Evolutionary conservation across 1,140 invertebrate genomes (phyloP).

Genomic region (Chrysomallon squamiferum): DNA sequence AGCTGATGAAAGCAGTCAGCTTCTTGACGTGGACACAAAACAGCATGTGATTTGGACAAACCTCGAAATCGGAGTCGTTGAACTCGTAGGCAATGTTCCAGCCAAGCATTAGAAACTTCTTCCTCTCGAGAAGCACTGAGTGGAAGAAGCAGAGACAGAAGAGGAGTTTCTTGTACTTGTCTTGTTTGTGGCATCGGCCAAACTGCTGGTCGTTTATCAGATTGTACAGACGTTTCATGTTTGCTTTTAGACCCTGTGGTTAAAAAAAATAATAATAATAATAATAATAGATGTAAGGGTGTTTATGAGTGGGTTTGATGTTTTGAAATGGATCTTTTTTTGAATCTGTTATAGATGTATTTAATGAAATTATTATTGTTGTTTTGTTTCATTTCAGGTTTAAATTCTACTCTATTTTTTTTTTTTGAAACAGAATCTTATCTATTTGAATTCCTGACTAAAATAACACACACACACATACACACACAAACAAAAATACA

Average conservation of each 20-base stretch:
- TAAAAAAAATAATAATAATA: no score
- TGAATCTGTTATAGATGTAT: no score
- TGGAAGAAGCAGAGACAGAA: slow-evolving; percentile 66
- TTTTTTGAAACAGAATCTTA: no score
- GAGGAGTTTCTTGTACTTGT: slow-evolving; percentile 64
- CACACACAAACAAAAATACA: not conserved
- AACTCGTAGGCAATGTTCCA: slow-evolving; percentile 73
- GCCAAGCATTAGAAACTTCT: slow-evolving; percentile 66
- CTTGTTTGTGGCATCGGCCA: slow-evolving; percentile 55
- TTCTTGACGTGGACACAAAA: no score
- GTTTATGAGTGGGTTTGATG: no score
- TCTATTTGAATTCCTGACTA: no score
- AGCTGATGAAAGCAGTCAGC: no score
- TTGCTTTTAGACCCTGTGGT: slow-evolving; percentile 63
- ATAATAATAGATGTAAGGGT: no score
- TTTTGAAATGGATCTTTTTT: no score
- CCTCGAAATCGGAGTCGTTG: slow-evolving; percentile 89
- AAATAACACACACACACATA: not conserved
- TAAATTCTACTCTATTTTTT: no score
- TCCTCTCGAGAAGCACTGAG: slow-evolving; percentile 64
- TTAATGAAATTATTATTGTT: no score
- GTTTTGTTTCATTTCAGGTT: no score
- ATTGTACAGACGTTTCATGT: slow-evolving; percentile 64
- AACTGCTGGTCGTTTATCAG: slow-evolving; percentile 62
- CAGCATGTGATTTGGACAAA: slow-evolving; percentile 61